Evolutionary conservation across 2,888 invertebrate species (phyloP).

Genomic region (Troilus luridus): DNA sequence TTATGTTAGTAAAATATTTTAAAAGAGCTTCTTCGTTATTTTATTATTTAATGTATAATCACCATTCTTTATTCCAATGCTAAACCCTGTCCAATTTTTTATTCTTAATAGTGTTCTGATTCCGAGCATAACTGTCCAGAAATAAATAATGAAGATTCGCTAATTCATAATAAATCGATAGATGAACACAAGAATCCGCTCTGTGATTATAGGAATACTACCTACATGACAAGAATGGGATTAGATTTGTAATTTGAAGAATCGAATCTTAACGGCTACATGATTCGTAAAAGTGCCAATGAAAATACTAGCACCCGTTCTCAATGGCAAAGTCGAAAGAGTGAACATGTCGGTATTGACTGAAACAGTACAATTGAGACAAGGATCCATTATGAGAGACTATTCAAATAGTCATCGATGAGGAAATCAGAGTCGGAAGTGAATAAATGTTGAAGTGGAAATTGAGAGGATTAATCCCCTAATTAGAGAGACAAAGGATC

Average conservation of each 20-base stretch:
- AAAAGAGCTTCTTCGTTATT: too few relatives aligned
- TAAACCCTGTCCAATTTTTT: too few relatives aligned
- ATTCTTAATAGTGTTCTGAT: too few relatives aligned
- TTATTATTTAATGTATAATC: too few relatives aligned
- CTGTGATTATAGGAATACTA: too few relatives aligned
- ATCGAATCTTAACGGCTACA: background rate
- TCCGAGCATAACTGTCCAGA: too few relatives aligned
- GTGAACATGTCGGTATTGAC: background rate
- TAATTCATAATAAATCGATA: too few relatives aligned
- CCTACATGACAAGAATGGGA: background rate
- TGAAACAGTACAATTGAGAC: background rate
- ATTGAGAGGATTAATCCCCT: background rate
- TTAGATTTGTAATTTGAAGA: background rate
- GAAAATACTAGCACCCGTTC: too few relatives aligned
- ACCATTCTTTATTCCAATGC: too few relatives aligned
- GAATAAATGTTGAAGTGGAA: background rate
- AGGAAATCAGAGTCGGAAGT: background rate
- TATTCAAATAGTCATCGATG: background rate
- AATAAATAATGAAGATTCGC: too few relatives aligned
- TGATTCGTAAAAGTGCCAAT: background rate
- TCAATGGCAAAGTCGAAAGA: background rate
- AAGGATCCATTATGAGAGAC: background rate
- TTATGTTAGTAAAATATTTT: too few relatives aligned
- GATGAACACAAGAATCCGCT: background rate
- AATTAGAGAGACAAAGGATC: background rate